A percentile compares a stretch with the other conserved stretches of the same genome.
Evolutionary conservation across 2,888 invertebrate species (phyloP).

Genomic region (Microctonus aethiopoides): DNA sequence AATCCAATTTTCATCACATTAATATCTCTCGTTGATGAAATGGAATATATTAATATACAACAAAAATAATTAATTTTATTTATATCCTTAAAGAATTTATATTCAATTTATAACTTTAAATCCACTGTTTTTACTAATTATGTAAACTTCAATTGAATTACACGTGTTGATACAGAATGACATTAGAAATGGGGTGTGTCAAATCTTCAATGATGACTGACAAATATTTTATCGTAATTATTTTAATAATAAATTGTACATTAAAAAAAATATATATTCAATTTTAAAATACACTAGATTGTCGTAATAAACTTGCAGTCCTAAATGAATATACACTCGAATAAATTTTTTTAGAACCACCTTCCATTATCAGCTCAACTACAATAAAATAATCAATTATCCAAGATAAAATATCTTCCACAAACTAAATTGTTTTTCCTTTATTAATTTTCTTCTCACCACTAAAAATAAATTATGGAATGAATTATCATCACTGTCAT

Average conservation of each 20-base stretch:
- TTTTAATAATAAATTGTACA: neutral
- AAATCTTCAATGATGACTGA: neutral
- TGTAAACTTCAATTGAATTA: neutral
- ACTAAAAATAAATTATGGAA: neutral
- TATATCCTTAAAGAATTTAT: neutral
- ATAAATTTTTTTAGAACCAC: neutral
- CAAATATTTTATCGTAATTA: neutral
- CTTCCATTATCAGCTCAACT: constrained; percentile 12
- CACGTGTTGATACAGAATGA: neutral
- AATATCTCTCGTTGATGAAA: constrained; percentile 34
- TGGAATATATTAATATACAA: neutral
- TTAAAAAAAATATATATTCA: neutral
- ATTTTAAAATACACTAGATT: constrained; percentile 4
- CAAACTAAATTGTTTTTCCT: neutral
- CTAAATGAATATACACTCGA: constrained; percentile 9
- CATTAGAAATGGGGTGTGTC: neutral
- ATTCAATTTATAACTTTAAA: neutral
- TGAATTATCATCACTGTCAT: neutral
- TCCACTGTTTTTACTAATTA: neutral
- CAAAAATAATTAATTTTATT: neutral
- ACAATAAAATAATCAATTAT: constrained; percentile 2
- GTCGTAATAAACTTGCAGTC: constrained; percentile 8
- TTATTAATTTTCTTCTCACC: neutral
- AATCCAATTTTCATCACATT: constrained; percentile 21
- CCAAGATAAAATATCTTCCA: neutral